phyloP scores from a whole-genome alignment of 2,797 vertebrate genomes.

The Tauraco hartlaubi region DNA sequence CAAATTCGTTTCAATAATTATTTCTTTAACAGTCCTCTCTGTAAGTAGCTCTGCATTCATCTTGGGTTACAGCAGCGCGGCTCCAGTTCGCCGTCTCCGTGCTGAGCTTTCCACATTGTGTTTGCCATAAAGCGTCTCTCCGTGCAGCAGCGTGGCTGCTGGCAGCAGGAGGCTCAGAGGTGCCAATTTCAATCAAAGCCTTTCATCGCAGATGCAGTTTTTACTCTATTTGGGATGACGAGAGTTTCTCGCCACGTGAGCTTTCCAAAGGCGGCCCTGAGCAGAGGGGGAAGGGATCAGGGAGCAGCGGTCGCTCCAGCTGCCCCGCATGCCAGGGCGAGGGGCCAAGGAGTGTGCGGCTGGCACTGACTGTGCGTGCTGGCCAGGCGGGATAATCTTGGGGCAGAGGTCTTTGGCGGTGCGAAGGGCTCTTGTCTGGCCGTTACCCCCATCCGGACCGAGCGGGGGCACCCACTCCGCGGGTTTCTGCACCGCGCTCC shows the following conservation, averaged over 20 bases:
- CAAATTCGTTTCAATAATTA: background rate
- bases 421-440: background rate
- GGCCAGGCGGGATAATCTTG: accelerated
- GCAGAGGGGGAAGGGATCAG: background rate
- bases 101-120: background rate
- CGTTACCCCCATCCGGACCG: accelerated
- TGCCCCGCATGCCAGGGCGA: accelerated
- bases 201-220: background rate
- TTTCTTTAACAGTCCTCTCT: background rate
- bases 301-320: accelerated
- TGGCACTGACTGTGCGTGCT: background rate
- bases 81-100: background rate
- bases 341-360: background rate
- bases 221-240: background rate
- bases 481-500: accelerated
- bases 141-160: background rate
- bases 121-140: background rate
- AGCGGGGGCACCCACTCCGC: too few species aligned
- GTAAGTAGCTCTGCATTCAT: background rate
- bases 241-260: background rate
- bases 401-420: background rate
- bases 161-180: background rate
- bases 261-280: background rate
- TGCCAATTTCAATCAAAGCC: background rate
- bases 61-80: background rate